Base-by-base conservation (phyloP, 1,140 invertebrate species). In the Hetaerina americana region DNA sequence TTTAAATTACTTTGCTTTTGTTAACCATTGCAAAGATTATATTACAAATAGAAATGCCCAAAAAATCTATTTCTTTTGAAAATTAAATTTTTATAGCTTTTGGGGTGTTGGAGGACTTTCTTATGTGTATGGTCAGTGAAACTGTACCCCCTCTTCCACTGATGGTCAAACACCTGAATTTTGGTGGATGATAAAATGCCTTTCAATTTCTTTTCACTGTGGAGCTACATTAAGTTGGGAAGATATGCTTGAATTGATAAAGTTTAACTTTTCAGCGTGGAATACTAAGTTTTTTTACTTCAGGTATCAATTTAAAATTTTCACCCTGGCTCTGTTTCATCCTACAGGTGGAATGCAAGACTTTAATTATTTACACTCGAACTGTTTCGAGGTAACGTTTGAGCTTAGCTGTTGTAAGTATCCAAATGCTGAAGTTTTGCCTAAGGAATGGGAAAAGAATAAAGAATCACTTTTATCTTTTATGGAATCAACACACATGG, bases 321-420 rank as follows among this genome's bases (percentile, higher is more conserved):
- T 66, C 18, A 26, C n/a, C n/a, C n/a, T n/a, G n/a, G n/a, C n/a
- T n/a, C n/a, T n/a, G 66, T 75, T 68, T 77, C 76, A 76, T 76
- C 72, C 75, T 75, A 73, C 82, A 88, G 92, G 93, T 76, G 95
- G 95, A 57, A 97, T 98, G 96, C 96, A 98, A 84, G 97, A 99
- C 81, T 99, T 96, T 80, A 99, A 98, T 83, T 99, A 99, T 80
- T 83, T 93, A 5, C 87, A 90, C 74, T 97, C 92, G 10, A 98
- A 98, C 81, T 95, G 95, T 78, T 95, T 97, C 79, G 97, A 99
- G 81, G 88, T 99, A 69, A 99, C 97, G 5, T 89, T 99, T 75
- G 97, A 99, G 80, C 80, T 99, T 70, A 93, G 92, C 67, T 99
- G 97, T 83, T 96, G 94, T 81, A 99, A 99, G 83, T 98, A 90